Evolutionary conservation across 2,888 invertebrate species (phyloP), one percentile per base, ranked within the genome.

Genomic region (Rambutsinella grinnellia): DNA sequence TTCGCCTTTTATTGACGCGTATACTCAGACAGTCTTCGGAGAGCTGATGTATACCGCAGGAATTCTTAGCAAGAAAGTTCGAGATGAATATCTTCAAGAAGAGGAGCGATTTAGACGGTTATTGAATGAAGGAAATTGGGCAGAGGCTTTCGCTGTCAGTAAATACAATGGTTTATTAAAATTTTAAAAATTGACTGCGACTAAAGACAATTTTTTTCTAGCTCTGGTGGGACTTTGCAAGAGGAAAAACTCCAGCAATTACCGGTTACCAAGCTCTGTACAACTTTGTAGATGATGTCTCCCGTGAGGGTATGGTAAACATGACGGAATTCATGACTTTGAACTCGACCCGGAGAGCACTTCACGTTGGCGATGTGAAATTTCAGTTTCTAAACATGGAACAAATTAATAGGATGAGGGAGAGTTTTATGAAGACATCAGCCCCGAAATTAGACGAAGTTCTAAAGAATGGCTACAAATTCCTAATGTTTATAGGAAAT

Each of bases 31-130:
- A 0, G 85, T 85, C 68, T 87, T 87, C 81, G 87, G 86, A 3
- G 85, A 86, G 60, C 86, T 85, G 76, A 85, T 88, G 80, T 87
- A 84, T 81, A 83, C 85, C 53, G 83, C 86, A 24, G 85, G 85
- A 2, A 68, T 86, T 2, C 63, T 85, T 2, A 85, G 85, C 68
- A 81, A 82, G n/a, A 61, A 54, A 6, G 81, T 81, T 24, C 61
- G 70, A n/a, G 61, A 74, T 8, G 28, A 80, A 47, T 84, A 85
- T 75, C 62, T 76, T 21, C 36, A 78, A n/a, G 75, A 83, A 70
- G 76, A 81, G 51, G 69, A 63, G 1, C 28, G 74, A 47, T 78
- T 78, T 0, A 76, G 76, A n/a, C 46, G 72, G 21, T 78, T 69
- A 19, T 69, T 84, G 15, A 23, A 76, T 3, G 46, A 81, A 26